Conservation (phyloP, 2,797 vertebrate species). For the Sebastes iracundus region DNA sequence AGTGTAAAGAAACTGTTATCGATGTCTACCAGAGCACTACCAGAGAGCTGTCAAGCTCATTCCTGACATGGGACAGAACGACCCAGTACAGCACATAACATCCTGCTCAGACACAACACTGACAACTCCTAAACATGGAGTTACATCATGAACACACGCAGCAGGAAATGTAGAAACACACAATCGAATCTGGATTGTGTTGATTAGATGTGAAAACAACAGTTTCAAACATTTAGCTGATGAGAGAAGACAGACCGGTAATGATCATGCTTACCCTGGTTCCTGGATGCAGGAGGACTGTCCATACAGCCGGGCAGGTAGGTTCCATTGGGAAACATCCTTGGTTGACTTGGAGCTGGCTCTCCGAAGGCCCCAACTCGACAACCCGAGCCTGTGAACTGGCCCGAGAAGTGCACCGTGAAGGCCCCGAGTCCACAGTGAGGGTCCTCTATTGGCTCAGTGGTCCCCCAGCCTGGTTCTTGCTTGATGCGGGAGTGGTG, state of each 20-base stretch:
- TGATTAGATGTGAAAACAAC: background rate
- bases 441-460: conserved; percentile 90
- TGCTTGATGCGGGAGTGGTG: conserved; percentile 97
- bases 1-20: background rate
- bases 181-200: background rate
- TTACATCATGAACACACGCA: background rate
- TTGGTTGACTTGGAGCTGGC: conserved; percentile 84
- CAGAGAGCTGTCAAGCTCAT: conserved; percentile 48
- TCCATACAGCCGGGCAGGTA: conserved; percentile 93
- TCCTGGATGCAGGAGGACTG: conserved; percentile 86
- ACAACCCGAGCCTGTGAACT: conserved; percentile 93
- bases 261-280: conserved; percentile 87
- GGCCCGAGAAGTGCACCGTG: conserved; percentile 96
- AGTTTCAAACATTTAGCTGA: background rate
- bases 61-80: conserved; percentile 53
- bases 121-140: conserved; percentile 9
- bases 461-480: conserved; percentile 91
- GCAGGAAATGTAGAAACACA: background rate
- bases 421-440: conserved; percentile 95
- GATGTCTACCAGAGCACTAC: conserved; percentile 14
- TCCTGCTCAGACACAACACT: conserved; percentile 61
- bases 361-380: conserved; percentile 91
- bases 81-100: conserved; percentile 46
- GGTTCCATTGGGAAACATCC: conserved; percentile 90
- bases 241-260: background rate